Base-by-base conservation (phyloP, 1,140 invertebrate species). In the Drosophila pandora region DNA sequence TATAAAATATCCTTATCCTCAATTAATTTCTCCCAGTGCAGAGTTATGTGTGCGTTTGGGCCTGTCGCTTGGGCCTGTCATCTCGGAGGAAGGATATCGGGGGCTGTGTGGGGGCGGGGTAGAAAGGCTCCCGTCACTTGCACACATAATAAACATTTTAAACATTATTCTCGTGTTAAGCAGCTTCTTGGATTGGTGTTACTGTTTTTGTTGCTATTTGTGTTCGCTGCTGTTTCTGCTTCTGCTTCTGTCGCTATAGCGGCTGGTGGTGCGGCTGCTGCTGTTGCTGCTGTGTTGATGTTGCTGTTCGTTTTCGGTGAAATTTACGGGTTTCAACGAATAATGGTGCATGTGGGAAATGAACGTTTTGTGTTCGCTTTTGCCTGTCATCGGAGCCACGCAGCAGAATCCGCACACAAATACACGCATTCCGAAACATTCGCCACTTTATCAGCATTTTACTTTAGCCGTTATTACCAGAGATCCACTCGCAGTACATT, bases 71-170 rank as follows among this genome's bases (percentile, higher is more conserved):
- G 67, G 53, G 67, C 63, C 67, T 70, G 67, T 70, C 67, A 69
- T 69, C 67, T 57, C 23, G 22, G 37, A 32, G 65, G 41, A 41
- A 9, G 32, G 43, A 67, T 47, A 28, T 5, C 7, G 13, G 10
- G 56, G 12, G 12, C n/a, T n/a, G 12, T 32, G 23, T 5, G 17
- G 30, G 34, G 32, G 69, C 37, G 21, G 37, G 25, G 43, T 43
- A 57, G 13, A 32, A 52, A 25, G 56, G 61, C 79, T 57, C 79
- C 69, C 82, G 82, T 88, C 83, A 88, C 71, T 83, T 83, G 79
- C 83, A 88, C 83, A 88, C 83, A 88, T 88, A 88, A 88, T 88
- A 88, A 88, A 88, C 83, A 88, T 88, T 88, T 88, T 88, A 88
- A 88, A 88, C 83, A 88, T 88, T 88, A 88, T 88, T 83, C 80